Evolutionary conservation across 2,888 invertebrate genomes (phyloP).

Genomic region (Myopa tessellatipennis): DNA sequence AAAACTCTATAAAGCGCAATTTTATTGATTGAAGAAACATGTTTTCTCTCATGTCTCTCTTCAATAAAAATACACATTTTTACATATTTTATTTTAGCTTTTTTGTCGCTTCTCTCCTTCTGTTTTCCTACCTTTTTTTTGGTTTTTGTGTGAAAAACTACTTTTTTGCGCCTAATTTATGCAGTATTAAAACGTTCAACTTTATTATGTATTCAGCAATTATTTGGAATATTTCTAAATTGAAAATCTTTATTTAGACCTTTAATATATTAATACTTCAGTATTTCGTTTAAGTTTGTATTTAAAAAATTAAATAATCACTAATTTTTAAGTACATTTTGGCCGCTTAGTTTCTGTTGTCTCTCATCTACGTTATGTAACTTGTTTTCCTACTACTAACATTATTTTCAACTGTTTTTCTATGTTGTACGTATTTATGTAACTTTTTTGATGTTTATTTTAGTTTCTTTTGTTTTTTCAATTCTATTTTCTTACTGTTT

Average conservation of each 20-base stretch:
- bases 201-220: slow-evolving; percentile 44
- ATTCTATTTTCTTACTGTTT: slow-evolving; percentile 2
- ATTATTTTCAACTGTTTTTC: slow-evolving; percentile 44
- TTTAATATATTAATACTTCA: slow-evolving; percentile 10
- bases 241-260: slow-evolving; percentile 18
- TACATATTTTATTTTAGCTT: background rate
- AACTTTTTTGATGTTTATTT: background rate
- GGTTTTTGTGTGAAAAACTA: slow-evolving; percentile 37
- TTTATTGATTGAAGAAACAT: background rate
- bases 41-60: too few species aligned
- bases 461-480: background rate
- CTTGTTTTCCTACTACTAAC: slow-evolving; percentile 26
- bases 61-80: too few species aligned
- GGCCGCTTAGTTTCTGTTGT: slow-evolving; percentile 48
- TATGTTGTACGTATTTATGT: background rate
- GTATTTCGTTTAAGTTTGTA: slow-evolving; percentile 6
- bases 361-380: slow-evolving; percentile 34
- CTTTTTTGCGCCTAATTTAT: slow-evolving; percentile 49
- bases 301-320: slow-evolving; percentile 41
- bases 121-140: background rate
- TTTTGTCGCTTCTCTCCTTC: background rate
- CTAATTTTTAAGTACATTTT: slow-evolving; percentile 47
- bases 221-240: slow-evolving; percentile 27
- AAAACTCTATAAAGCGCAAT: background rate
- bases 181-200: slow-evolving; percentile 47